These are phyloP conservation scores for Amblyraja radiata DNA, from an alignment of 2,797 vertebrate species.

Conservation along the genomic window DNA sequence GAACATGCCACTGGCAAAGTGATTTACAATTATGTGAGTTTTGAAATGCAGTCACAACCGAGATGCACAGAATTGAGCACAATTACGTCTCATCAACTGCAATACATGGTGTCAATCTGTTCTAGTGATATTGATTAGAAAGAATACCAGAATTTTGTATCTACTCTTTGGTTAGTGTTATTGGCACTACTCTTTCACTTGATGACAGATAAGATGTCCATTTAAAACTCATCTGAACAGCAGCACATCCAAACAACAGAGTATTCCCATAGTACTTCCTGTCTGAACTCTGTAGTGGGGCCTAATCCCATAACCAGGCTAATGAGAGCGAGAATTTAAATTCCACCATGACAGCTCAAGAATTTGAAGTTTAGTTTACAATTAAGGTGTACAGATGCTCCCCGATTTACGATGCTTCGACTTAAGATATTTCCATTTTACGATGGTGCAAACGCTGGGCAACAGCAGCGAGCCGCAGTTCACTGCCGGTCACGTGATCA, in stretches of 20 bases:
- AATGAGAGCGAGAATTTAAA: background rate
- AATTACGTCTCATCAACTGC: background rate
- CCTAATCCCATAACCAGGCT: background rate
- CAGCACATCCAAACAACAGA: background rate
- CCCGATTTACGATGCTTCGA: too few relatives aligned
- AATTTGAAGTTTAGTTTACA: background rate
- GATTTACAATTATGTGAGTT: background rate
- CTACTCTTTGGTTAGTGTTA: background rate
- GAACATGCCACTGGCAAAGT: too few relatives aligned
- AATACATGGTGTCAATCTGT: background rate
- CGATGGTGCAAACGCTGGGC: too few relatives aligned
- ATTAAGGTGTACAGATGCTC: background rate
- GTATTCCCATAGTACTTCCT: background rate
- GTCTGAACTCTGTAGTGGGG: background rate
- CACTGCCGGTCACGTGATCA: too few relatives aligned
- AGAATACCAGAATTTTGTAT: background rate
- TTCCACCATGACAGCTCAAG: background rate
- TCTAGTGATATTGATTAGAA: background rate
- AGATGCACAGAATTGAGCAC: background rate
- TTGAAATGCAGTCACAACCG: background rate
- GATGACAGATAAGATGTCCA: background rate
- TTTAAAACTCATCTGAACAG: background rate
- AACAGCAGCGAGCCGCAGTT: too few relatives aligned
- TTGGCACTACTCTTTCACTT: background rate
- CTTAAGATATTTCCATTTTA: too few relatives aligned